Evolutionary conservation across 2,888 invertebrate species (phyloP).

Genomic region (Eledona agricola): DNA sequence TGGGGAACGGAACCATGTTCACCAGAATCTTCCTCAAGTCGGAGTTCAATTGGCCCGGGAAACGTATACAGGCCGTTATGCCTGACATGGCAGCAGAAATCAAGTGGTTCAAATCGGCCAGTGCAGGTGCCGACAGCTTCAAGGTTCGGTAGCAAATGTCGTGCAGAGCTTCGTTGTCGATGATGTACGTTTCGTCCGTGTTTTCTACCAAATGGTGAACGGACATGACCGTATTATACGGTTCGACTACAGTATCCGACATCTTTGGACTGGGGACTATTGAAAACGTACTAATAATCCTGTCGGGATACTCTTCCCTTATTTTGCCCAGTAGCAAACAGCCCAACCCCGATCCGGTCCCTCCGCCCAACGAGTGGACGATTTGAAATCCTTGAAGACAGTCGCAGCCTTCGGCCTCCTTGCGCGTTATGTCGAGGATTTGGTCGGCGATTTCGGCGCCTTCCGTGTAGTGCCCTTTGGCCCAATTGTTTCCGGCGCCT

Average conservation of each 20-base stretch:
- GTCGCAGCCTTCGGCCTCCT: constrained; percentile 79
- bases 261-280: constrained; percentile 74
- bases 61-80: constrained; percentile 71
- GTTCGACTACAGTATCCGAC: constrained; percentile 73
- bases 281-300: constrained; percentile 78
- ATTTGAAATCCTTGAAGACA: constrained; percentile 80
- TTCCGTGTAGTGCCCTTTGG: constrained; percentile 79
- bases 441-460: constrained; percentile 78
- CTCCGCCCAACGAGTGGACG: constrained; percentile 79
- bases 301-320: constrained; percentile 79
- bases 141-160: constrained; percentile 70
- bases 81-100: constrained; percentile 68
- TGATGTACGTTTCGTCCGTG: constrained; percentile 70
- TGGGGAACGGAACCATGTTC: constrained; percentile 74
- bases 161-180: constrained; percentile 72
- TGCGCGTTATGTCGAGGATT: constrained; percentile 71
- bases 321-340: constrained; percentile 74
- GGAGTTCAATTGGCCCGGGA: constrained; percentile 75
- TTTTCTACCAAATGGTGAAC: constrained; percentile 68
- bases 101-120: constrained; percentile 67
- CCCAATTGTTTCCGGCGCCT: constrained; percentile 81
- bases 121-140: constrained; percentile 69
- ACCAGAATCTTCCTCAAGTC: constrained; percentile 71
- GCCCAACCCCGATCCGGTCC: constrained; percentile 79
- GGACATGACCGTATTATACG: constrained; percentile 70